A percentile compares a stretch with the other conserved stretches of the same genome.
These are phyloP conservation scores for Standfussiana lucernea DNA, from an alignment of 2,888 invertebrate species.

Conservation along the genomic window DNA sequence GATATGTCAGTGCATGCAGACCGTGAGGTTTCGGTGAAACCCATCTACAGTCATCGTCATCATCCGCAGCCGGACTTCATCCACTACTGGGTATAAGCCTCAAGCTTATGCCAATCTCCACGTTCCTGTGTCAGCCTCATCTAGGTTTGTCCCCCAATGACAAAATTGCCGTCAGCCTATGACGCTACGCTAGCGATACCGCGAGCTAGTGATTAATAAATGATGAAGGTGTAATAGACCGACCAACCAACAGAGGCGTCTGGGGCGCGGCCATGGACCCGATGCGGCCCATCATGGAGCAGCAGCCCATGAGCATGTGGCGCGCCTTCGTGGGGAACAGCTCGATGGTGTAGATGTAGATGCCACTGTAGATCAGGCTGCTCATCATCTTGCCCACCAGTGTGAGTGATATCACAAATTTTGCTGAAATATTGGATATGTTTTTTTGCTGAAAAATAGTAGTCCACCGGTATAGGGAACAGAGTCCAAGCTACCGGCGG, in stretches of 20 bases:
- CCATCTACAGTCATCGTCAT: neutral
- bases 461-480: too few relatives aligned
- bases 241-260: conserved; percentile 90
- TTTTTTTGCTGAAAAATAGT: too few relatives aligned
- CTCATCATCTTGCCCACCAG: conserved; percentile 91
- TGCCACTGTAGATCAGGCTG: conserved; percentile 90
- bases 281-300: conserved; percentile 91
- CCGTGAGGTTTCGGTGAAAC: neutral
- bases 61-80: neutral
- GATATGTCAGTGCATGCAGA: neutral
- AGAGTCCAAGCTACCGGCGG: too few relatives aligned
- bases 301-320: conserved; percentile 90
- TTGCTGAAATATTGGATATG: conserved; percentile 41
- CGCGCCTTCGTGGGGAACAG: conserved; percentile 91
- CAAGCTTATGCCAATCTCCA: neutral
- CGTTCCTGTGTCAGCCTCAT: too few relatives aligned
- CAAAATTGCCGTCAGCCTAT: neutral
- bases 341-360: conserved; percentile 92
- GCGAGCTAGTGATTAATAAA: neutral
- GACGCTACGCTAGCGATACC: too few relatives aligned
- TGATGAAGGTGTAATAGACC: conserved; percentile 13
- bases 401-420: conserved; percentile 52
- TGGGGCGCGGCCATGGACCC: conserved; percentile 92
- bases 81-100: neutral
- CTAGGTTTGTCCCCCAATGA: neutral